These are phyloP conservation scores for Chrysolina americana DNA, from an alignment of 2,888 invertebrate species.

Conservation along the genomic window DNA sequence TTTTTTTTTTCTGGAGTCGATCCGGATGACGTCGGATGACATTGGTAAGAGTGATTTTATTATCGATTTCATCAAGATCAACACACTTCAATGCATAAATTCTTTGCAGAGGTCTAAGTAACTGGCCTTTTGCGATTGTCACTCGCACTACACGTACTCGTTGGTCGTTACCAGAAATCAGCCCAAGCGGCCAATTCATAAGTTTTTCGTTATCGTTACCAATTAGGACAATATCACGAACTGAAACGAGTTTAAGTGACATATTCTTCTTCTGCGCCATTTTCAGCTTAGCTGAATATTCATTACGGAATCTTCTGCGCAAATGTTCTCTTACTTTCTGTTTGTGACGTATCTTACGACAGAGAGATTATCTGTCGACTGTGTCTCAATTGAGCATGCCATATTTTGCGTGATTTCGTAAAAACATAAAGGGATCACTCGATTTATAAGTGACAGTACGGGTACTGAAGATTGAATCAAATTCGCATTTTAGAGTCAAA, in stretches of 20 bases:
- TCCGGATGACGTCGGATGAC: no score
- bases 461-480: conserved; percentile 34
- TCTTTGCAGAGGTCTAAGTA: no score
- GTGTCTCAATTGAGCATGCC: conserved; percentile 47
- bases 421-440: conserved; percentile 52
- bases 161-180: conserved; percentile 44
- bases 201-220: conserved; percentile 46
- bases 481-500: conserved; percentile 30
- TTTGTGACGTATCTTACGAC: conserved; percentile 37
- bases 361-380: conserved; percentile 44
- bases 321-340: no score
- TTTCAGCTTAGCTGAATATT: conserved; percentile 49
- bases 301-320: conserved; percentile 48
- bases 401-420: conserved; percentile 40
- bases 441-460: conserved; percentile 39
- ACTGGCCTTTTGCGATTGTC: no score
- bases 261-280: conserved; percentile 19
- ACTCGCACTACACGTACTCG: no score
- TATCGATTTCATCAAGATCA: no score
- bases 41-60: no score
- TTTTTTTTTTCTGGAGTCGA: background rate
- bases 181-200: conserved; percentile 34
- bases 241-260: conserved; percentile 16
- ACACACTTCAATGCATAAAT: no score
- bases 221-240: conserved; percentile 46